Conservation (phyloP, 2,797 vertebrate genomes). For the Momotus momota region DNA sequence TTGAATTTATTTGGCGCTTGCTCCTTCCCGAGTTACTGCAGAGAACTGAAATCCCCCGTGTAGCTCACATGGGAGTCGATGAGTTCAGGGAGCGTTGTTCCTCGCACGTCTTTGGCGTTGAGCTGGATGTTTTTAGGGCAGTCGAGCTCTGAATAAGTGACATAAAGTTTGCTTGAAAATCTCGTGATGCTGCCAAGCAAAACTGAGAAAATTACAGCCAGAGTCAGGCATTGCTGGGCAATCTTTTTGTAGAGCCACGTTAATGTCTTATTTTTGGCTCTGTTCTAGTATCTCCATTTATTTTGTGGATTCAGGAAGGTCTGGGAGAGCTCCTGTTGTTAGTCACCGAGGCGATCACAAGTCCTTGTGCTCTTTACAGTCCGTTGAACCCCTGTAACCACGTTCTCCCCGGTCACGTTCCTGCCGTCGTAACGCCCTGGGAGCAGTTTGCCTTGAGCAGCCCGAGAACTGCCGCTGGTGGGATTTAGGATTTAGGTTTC, state of each 20-base stretch:
- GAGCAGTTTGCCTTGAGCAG: neutral
- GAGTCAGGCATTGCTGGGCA: fast-evolving
- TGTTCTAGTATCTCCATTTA: neutral
- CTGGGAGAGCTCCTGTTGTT: neutral
- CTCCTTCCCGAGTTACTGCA: neutral
- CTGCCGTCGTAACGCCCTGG: fast-evolving
- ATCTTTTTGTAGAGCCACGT: fast-evolving
- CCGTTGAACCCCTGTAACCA: neutral
- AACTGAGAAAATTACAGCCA: neutral
- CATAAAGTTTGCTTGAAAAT: neutral
- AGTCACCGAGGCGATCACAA: neutral
- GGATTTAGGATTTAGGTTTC: neutral
- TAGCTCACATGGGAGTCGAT: fast-evolving
- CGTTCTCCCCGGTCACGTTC: neutral
- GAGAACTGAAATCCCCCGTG: neutral
- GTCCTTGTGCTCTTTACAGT: neutral
- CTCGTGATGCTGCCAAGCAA: neutral
- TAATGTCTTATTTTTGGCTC: neutral
- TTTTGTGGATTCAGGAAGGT: neutral
- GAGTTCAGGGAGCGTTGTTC: neutral
- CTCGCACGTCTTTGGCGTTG: neutral
- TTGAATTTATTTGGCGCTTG: neutral
- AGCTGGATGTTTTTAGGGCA: neutral
- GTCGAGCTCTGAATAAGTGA: neutral
- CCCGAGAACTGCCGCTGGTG: neutral